Percentiles rank a stretch among this genome's conserved stretches.
Evolutionary conservation across 2,113 vertebrate genomes (phyloP).

Genomic region (Thomomys bottae): DNA sequence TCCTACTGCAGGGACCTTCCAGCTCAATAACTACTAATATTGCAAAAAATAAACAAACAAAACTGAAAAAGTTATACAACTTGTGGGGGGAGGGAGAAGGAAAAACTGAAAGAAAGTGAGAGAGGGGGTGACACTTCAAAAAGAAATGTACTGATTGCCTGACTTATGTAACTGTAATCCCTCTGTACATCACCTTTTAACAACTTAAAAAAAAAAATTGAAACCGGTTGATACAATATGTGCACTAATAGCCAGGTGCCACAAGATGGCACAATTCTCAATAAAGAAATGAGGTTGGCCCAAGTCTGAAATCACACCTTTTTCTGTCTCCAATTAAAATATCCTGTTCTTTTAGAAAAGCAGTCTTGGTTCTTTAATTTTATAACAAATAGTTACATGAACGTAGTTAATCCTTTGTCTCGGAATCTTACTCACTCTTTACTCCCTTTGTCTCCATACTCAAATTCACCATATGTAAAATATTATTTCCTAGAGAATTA

Average conservation of each 20-base stretch:
- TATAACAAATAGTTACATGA: not conserved
- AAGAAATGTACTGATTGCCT: too few relatives aligned
- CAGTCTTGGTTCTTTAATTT: not conserved
- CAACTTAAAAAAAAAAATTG: too few relatives aligned
- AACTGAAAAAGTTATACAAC: too few relatives aligned
- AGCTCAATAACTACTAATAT: not conserved
- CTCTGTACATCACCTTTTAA: too few relatives aligned
- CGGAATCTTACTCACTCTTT: not conserved
- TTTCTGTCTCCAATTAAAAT: not conserved
- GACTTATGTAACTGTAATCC: too few relatives aligned
- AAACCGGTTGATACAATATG: not conserved
- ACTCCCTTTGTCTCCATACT: not conserved
- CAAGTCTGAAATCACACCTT: not conserved
- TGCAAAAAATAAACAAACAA: not conserved
- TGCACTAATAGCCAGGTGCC: not conserved
- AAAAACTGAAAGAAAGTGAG: too few relatives aligned
- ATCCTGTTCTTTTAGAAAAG: not conserved
- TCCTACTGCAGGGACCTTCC: not conserved
- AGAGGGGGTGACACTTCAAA: too few relatives aligned
- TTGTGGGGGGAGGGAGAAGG: too few relatives aligned
- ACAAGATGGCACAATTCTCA: conserved; percentile 57
- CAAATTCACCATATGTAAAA: not conserved
- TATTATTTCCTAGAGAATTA: conserved; percentile 5
- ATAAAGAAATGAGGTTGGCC: not conserved
- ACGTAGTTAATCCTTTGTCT: not conserved